These are phyloP conservation scores for Semnornis frantzii DNA, from an alignment of 2,113 vertebrate species.

Conservation along the genomic window DNA sequence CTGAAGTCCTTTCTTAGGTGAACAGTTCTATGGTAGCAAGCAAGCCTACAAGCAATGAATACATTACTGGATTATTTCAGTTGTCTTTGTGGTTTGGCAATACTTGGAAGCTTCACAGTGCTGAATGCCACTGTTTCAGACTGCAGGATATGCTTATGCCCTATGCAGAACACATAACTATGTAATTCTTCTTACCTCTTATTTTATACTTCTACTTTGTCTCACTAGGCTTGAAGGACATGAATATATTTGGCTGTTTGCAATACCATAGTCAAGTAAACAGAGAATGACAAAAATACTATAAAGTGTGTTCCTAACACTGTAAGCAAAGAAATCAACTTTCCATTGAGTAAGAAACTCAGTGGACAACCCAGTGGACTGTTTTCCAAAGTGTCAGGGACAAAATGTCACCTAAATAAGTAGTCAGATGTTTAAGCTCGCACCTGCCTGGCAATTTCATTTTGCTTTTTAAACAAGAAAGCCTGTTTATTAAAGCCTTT, in stretches of 20 bases:
- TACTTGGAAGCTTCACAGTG: background rate
- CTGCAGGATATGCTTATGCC: background rate
- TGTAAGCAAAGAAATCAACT: background rate
- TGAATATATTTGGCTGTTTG: background rate
- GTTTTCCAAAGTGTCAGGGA: background rate
- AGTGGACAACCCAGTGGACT: rapidly evolving
- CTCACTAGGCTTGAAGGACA: background rate
- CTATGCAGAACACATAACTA: background rate
- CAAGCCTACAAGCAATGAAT: background rate
- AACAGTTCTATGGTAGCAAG: background rate
- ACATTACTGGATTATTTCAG: background rate
- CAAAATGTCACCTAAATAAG: background rate
- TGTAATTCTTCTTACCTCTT: background rate
- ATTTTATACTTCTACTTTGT: background rate
- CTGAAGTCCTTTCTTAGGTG: background rate
- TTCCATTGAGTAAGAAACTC: background rate
- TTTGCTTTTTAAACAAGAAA: background rate
- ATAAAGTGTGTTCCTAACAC: background rate
- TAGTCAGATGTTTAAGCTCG: background rate
- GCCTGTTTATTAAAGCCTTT: background rate
- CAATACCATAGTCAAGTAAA: background rate
- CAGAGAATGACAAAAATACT: background rate
- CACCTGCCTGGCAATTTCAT: background rate
- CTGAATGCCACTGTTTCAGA: background rate
- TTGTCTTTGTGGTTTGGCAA: background rate